Evolutionary conservation across 2,113 vertebrate genomes (phyloP), one percentile per base, ranked within the genome.

Genomic region (Saguinus midas): DNA sequence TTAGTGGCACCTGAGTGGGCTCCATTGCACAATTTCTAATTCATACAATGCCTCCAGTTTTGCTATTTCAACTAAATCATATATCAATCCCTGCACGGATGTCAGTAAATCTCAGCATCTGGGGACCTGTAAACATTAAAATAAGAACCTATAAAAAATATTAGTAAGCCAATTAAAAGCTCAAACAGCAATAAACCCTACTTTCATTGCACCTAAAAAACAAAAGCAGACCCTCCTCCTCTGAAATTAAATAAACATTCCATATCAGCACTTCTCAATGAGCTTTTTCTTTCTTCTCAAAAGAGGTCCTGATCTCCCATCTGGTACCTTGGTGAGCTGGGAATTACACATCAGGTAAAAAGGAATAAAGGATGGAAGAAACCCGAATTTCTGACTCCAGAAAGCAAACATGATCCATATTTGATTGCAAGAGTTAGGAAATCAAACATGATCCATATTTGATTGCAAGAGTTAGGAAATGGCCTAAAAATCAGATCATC

Each of bases 131-230:
- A 98, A 99, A 98, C 90, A 89, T 96, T 98, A 97, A 98, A 99
- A 98, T 98, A 98, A 98, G 98, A 97, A 98, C 97, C 98, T 97
- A 96, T 98, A 97, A 98, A 98, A 98, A 98, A 98, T 98, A 98
- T 98, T 97, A 98, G 97, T 91, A 97, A 97, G 96, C 98, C 98
- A 99, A 98, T 98, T 98, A 99, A 98, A 98, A 98, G 95, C 98
- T 98, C 97, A 98, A 98, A 96, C 61, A 96, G 97, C 89, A 98
- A 98, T 98, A 98, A 98, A 97, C 90, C 96, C 91, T 70, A 97
- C 98, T 98, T 95, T 92, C 45, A 50, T 78, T 78, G 21, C 80
- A 78, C 81, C 96, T 92, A 43, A 76, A 90, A 94, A 92, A 90
- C 93, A 96, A 92, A 95, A 75, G 45, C 75, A 96, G 88, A 48